These are phyloP conservation scores for Tinea trinotella DNA, from an alignment of 2,888 invertebrate species.

Conservation along the genomic window DNA sequence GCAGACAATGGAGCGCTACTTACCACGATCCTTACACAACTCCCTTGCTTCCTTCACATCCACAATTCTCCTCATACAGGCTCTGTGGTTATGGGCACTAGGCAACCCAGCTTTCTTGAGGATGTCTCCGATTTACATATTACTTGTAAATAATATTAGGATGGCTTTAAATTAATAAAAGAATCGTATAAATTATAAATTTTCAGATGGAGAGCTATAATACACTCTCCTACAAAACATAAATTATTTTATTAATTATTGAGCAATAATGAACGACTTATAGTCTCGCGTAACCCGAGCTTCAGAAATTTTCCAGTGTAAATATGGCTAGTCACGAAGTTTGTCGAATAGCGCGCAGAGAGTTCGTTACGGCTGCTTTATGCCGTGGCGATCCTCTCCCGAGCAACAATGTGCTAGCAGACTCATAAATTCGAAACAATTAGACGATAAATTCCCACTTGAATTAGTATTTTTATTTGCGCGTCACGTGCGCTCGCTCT, in stretches of 20 bases:
- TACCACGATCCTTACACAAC: no score
- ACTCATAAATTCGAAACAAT: constrained; percentile 60
- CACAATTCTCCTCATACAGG: no score
- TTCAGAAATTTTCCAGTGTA: constrained; percentile 34
- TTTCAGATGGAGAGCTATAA: no score
- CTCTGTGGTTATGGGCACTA: no score
- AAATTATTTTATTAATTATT: neutral
- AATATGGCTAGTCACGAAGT: constrained; percentile 45
- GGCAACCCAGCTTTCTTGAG: no score
- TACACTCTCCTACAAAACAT: neutral
- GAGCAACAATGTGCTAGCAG: constrained; percentile 44
- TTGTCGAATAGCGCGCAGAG: constrained; percentile 31
- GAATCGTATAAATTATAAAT: no score
- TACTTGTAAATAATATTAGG: no score
- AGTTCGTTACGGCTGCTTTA: constrained; percentile 48
- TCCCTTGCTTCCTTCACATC: no score
- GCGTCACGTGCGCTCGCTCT: constrained; percentile 55
- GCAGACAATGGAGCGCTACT: no score
- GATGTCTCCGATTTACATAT: no score
- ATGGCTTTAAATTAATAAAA: no score
- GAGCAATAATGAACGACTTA: neutral
- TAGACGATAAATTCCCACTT: constrained; percentile 56
- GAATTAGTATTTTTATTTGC: constrained; percentile 63
- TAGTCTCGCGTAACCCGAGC: constrained; percentile 27
- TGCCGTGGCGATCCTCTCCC: constrained; percentile 37